Percentiles rank a stretch among this genome's conserved stretches.
phyloP scores from a whole-genome alignment of 53 echinoderm and acorn worm species.

The Holothuria leucospilota region DNA sequence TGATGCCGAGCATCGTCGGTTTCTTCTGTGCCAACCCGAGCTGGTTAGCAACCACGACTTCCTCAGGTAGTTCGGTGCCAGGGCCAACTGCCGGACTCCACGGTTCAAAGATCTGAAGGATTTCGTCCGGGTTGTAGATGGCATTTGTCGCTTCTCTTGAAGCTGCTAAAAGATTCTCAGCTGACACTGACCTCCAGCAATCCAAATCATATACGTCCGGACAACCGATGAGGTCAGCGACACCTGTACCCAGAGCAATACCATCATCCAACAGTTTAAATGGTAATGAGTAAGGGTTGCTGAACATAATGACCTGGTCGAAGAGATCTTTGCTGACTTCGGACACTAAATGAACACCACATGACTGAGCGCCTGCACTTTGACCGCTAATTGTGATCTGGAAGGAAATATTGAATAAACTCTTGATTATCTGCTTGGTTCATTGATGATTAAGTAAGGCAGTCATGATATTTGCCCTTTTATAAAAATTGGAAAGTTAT shows the following conservation, averaged over 20 bases:
- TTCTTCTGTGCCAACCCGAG: slow-evolving; percentile 25
- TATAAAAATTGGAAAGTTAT: too few species aligned
- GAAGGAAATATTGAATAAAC: not conserved
- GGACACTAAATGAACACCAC: slow-evolving; percentile 37
- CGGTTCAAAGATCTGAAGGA: slow-evolving; percentile 48
- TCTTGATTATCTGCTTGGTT: too few species aligned
- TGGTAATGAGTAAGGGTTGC: slow-evolving; percentile 40
- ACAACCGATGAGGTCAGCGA: slow-evolving; percentile 37
- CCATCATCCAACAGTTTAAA: slow-evolving; percentile 38
- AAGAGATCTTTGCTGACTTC: slow-evolving; percentile 29
- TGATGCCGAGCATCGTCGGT: slow-evolving; percentile 42
- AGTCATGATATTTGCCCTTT: too few species aligned
- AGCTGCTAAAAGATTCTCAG: slow-evolving; percentile 31
- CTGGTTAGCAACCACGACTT: slow-evolving; percentile 20
- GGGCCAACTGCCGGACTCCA: slow-evolving; percentile 54
- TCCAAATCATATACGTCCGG: not conserved
- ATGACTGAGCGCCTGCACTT: slow-evolving; percentile 49
- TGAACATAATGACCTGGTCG: slow-evolving; percentile 47
- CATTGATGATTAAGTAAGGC: too few species aligned
- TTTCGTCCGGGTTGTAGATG: slow-evolving; percentile 38
- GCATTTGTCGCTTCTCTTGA: slow-evolving; percentile 3
- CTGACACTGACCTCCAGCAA: not conserved
- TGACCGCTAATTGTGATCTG: slow-evolving; percentile 50
- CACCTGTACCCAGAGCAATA: slow-evolving; percentile 36
- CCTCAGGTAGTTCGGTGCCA: slow-evolving; percentile 11